Conservation (phyloP, 2,888 invertebrate species). For the Rhaphigaster nebulosa region DNA sequence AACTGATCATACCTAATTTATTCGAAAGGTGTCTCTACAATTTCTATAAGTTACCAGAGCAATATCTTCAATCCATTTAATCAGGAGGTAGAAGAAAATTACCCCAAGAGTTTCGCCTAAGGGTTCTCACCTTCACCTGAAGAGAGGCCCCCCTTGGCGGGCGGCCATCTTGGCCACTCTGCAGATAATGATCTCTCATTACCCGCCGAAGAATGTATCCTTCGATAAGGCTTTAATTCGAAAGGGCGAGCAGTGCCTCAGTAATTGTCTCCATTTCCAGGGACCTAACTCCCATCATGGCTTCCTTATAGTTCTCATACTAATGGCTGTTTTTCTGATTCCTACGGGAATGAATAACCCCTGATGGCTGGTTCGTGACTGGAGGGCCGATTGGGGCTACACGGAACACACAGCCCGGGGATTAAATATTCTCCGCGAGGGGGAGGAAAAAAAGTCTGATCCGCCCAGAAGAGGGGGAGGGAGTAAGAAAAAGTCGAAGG, state of each 20-base stretch:
- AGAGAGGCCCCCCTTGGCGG: too few relatives aligned
- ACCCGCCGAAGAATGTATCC: constrained; percentile 8
- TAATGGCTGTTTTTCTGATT: constrained; percentile 30
- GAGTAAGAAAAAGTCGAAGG: neutral
- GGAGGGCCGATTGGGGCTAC: neutral
- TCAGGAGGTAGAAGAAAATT: too few relatives aligned
- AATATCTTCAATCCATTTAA: too few relatives aligned
- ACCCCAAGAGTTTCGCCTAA: too few relatives aligned
- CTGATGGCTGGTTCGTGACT: constrained; percentile 33
- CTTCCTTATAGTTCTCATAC: neutral
- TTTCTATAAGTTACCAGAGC: too few relatives aligned
- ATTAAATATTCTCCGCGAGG: neutral
- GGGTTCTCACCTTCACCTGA: too few relatives aligned
- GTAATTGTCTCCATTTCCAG: neutral
- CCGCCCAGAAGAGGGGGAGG: neutral
- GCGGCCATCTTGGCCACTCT: neutral
- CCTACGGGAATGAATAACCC: constrained; percentile 11
- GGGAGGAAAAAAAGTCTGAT: neutral
- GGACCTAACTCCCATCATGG: neutral
- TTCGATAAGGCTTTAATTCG: constrained; percentile 35
- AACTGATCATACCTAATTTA: too few relatives aligned
- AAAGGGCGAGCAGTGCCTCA: neutral
- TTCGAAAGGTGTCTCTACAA: too few relatives aligned
- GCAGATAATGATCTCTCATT: constrained; percentile 28
- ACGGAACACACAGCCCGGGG: neutral